These are phyloP conservation scores for Pseudotriccus pelzelni DNA, from an alignment of 2,797 vertebrate species.

Conservation along the genomic window DNA sequence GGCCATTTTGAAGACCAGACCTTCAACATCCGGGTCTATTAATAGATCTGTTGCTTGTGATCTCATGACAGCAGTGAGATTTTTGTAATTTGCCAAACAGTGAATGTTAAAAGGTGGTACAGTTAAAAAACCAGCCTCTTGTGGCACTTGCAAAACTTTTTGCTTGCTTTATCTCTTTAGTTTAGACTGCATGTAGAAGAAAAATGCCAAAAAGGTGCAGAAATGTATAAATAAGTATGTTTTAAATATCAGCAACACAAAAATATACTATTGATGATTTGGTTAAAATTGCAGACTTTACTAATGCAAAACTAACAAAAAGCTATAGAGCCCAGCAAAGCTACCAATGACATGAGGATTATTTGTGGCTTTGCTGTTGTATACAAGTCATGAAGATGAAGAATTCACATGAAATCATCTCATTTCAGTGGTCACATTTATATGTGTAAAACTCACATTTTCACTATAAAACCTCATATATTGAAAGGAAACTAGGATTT, in stretches of 20 bases:
- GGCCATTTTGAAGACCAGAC: neutral
- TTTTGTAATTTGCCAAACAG: slow-evolving; percentile 13
- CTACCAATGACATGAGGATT: neutral
- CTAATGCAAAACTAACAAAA: neutral
- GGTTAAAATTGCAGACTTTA: neutral
- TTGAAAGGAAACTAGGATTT: neutral
- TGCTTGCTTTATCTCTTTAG: neutral
- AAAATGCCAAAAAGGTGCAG: neutral
- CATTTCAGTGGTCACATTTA: slow-evolving; percentile 3
- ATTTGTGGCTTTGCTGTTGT: neutral
- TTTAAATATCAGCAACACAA: neutral
- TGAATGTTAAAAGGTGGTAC: neutral
- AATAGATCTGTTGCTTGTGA: neutral
- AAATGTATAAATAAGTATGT: neutral
- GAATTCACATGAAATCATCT: neutral
- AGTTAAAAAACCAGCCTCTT: neutral
- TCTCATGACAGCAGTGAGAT: neutral
- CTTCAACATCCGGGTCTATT: neutral
- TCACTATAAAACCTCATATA: neutral
- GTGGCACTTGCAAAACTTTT: neutral
- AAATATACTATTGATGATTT: neutral
- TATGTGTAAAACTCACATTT: neutral
- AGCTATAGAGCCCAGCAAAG: neutral
- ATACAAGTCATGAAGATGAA: neutral
- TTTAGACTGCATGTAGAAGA: neutral